Evolutionary conservation across 2,113 vertebrate species (phyloP).

Genomic region (Lampris megalopsis): DNA sequence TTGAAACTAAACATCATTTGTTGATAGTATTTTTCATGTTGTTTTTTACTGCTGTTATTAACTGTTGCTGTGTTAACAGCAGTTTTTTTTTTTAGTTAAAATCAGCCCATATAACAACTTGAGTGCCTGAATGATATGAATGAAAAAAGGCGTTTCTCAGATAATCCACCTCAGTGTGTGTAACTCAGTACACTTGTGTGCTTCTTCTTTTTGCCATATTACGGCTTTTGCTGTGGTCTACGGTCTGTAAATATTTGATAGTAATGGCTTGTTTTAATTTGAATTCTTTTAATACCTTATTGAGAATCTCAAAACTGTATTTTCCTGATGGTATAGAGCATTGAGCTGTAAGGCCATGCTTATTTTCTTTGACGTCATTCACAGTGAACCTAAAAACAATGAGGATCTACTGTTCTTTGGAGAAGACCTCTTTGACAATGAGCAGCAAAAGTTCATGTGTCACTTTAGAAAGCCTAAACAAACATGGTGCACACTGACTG

Average conservation of each 20-base stretch:
- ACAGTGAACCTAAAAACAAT: slow-evolving; percentile 30
- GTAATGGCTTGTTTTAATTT: slow-evolving; percentile 32
- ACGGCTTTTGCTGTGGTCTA: neutral
- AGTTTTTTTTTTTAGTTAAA: slow-evolving; percentile 57
- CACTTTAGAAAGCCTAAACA: slow-evolving; percentile 53
- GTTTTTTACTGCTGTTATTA: slow-evolving; percentile 22
- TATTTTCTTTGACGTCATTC: slow-evolving; percentile 41
- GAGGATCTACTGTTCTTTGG: slow-evolving; percentile 10
- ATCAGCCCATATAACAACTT: slow-evolving; percentile 43
- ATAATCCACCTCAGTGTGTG: slow-evolving; percentile 19
- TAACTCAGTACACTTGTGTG: neutral
- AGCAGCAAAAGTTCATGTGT: slow-evolving; percentile 27
- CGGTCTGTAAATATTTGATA: slow-evolving; percentile 2
- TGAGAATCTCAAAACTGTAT: neutral
- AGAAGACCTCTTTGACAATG: slow-evolving; percentile 17
- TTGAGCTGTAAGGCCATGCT: slow-evolving; percentile 32
- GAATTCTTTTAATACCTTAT: neutral
- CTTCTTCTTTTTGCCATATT: slow-evolving; percentile 4
- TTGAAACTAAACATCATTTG: slow-evolving; percentile 66
- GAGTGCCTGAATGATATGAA: slow-evolving; percentile 39
- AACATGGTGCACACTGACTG: slow-evolving; percentile 21
- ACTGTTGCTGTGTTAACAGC: slow-evolving; percentile 39
- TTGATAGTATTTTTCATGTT: slow-evolving; percentile 55
- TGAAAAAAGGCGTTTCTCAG: slow-evolving; percentile 32
- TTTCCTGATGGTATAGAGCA: slow-evolving; percentile 4